Conservation (phyloP, 2,888 invertebrate species). For the Malacosoma neustria region DNA sequence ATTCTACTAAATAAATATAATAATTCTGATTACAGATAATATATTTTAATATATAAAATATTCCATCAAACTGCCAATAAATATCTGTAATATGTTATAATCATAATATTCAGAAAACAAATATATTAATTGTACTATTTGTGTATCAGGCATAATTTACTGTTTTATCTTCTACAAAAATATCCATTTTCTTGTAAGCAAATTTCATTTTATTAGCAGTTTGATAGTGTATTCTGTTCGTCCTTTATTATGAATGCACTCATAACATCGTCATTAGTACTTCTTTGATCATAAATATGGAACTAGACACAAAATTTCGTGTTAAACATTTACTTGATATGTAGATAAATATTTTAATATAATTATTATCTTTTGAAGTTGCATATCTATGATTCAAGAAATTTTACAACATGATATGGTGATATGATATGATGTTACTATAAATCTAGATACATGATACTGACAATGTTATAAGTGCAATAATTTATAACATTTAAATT, state of each 20-base stretch:
- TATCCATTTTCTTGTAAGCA: not conserved
- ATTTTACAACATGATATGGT: not conserved
- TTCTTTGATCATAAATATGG: not conserved
- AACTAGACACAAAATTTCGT: not conserved
- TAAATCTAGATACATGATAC: not conserved
- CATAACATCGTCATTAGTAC: conserved; percentile 1
- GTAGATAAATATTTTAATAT: not conserved
- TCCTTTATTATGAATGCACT: not conserved
- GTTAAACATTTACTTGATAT: not conserved
- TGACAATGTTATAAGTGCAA: not conserved
- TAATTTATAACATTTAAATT: too few relatives aligned
- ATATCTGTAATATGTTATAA: not conserved
- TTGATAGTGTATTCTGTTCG: not conserved
- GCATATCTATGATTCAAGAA: not conserved
- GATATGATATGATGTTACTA: not conserved
- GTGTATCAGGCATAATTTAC: not conserved
- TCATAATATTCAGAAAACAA: not conserved
- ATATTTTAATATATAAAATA: too few relatives aligned
- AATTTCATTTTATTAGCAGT: not conserved
- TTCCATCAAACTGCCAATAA: not conserved
- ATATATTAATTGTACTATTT: not conserved
- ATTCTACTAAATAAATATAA: too few relatives aligned
- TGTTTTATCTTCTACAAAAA: not conserved
- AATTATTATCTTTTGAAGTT: not conserved
- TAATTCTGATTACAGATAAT: too few relatives aligned